Percentiles rank a stretch among this genome's conserved stretches.
phyloP scores from a whole-genome alignment of 1,140 invertebrate genomes.

The Phortica variegata region DNA sequence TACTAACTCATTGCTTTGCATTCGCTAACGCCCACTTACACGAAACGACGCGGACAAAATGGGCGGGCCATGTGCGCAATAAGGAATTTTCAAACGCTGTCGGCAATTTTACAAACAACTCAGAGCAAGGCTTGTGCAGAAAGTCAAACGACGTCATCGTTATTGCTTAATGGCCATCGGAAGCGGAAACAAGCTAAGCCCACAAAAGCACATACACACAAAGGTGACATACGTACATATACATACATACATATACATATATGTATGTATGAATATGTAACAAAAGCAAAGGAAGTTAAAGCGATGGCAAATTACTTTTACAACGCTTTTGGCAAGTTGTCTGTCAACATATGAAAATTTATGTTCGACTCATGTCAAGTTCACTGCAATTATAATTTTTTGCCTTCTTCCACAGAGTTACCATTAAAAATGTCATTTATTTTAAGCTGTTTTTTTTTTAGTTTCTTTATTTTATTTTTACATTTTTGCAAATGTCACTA shows the following conservation, averaged over 20 bases:
- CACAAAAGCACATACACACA: slow-evolving; percentile 13
- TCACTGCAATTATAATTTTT: slow-evolving; percentile 26
- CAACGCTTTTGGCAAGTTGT: too few relatives aligned
- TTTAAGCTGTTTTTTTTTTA: not conserved
- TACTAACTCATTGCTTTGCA: too few relatives aligned
- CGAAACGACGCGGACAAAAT: too few relatives aligned
- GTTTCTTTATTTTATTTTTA: slow-evolving; percentile 1
- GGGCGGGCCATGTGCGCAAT: too few relatives aligned
- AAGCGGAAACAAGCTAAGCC: slow-evolving; percentile 26
- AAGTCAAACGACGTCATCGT: too few relatives aligned
- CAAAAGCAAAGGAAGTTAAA: too few relatives aligned
- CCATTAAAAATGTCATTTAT: not conserved
- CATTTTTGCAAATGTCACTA: slow-evolving; percentile 4
- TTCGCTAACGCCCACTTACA: too few relatives aligned
- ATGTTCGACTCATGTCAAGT: slow-evolving; percentile 23
- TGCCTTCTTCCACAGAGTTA: not conserved
- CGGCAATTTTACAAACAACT: too few relatives aligned
- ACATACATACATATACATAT: not conserved
- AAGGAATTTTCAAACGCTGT: too few relatives aligned
- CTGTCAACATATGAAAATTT: slow-evolving; percentile 25
- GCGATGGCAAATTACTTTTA: too few relatives aligned
- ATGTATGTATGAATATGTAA: slow-evolving; percentile 1
- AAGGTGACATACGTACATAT: not conserved
- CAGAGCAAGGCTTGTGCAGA: too few relatives aligned
- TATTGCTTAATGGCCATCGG: slow-evolving; percentile 28